A percentile compares a stretch with the other conserved stretches of the same genome.
Evolutionary conservation across 2,888 invertebrate genomes (phyloP).

Genomic region (Cheilosia impressa): DNA sequence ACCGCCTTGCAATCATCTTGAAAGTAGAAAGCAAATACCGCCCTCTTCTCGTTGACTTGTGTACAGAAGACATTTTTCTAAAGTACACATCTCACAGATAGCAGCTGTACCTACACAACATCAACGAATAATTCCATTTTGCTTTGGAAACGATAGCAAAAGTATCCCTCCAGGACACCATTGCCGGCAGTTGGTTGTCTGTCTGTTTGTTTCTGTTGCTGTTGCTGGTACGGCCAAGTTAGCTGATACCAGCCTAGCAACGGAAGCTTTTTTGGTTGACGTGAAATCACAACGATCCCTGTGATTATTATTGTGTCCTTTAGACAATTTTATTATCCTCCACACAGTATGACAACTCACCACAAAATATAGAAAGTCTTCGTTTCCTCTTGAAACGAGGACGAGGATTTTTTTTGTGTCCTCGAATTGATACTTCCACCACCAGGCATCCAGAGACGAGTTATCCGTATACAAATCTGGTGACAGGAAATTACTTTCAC

Average conservation of each 20-base stretch:
- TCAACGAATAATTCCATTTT: constrained; percentile 8
- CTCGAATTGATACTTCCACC: neutral
- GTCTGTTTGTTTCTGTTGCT: neutral
- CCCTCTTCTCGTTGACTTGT: constrained; percentile 1
- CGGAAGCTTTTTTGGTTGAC: constrained; percentile 36
- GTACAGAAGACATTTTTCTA: constrained; percentile 12
- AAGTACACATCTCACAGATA: constrained; percentile 17
- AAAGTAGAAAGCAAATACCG: constrained; percentile 7
- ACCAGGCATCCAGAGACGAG: neutral
- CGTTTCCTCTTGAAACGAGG: neutral
- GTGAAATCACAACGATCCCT: constrained; percentile 44
- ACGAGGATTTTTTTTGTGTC: neutral
- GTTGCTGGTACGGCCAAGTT: neutral
- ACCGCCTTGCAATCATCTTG: constrained; percentile 30
- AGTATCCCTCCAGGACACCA: constrained; percentile 19
- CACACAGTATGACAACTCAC: constrained; percentile 2
- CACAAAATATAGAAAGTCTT: neutral
- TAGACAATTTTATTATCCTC: constrained; percentile 52
- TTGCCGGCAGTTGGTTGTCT: neutral
- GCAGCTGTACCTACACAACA: neutral
- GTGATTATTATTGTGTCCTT: constrained; percentile 52
- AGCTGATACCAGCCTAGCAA: neutral
- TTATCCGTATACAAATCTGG: constrained; percentile 6
- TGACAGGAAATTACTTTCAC: constrained; percentile 32
- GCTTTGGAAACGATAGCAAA: neutral